Evolutionary conservation across 2,888 invertebrate species (phyloP), one percentile per base, ranked within the genome.

Genomic region (Cephus sareptanus): DNA sequence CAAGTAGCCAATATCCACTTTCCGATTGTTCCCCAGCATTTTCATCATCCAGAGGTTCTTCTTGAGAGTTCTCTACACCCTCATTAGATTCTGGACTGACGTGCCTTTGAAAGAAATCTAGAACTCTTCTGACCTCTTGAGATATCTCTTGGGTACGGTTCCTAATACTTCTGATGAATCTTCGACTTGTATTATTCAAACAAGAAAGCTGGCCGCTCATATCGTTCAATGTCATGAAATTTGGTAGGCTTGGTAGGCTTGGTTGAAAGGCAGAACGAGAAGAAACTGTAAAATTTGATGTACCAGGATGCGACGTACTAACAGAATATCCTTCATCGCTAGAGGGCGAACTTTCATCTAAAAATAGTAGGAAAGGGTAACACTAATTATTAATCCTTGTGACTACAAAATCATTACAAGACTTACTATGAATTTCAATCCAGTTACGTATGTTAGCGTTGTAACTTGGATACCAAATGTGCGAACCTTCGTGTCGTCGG

Each of bases 191-290:
- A 56, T 56, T 9, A 9, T 56, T 56, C 23, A 56, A 56, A 23
- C 56, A 15, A 56, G 56, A 56, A 56, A 15, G 15, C 56, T 9
- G 56, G 9, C 15, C 56, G 6, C 56, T 56, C 56, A 56, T 56
- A 56, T 56, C 15, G 56, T 56, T 56, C 23, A 56, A 15, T 23
- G 56, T 56, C 56, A 56, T 56, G 2, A 56, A 56, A 2, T 85
- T 83, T 6, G 86, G 85, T 73, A 85, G 83, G 56, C 85, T 83
- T 6, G 86, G 85, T 70, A 85, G 82, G 56, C 88, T 89, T 1
- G 91, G 91, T 69, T 91, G 89, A 82, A 91, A 91, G 3, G 91
- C 91, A 4, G 92, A 91, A 9, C 86, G 87, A 15, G 86, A 87
- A 4, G 90, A 89, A 23, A 90, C 85, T 6, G 88, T 89, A 73